Evolutionary conservation across 2,113 vertebrate species (phyloP), one percentile per base, ranked within the genome.

Genomic region (Vulpes vulpes): DNA sequence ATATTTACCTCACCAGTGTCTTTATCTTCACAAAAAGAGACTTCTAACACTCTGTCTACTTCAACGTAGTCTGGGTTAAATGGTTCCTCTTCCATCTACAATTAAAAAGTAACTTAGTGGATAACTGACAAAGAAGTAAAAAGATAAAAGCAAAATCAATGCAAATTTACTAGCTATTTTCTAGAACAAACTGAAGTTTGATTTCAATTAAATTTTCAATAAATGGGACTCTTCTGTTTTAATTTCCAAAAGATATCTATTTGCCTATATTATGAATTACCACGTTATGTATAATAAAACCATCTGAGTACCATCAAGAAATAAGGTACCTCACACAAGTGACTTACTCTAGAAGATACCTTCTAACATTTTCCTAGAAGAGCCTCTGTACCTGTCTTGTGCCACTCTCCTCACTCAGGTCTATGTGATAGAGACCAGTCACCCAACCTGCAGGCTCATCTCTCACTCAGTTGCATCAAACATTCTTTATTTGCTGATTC

Each of bases 11-110:
- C 99, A 93, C 99, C 99, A 89, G 99, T 99, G 98, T 99, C 99
- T 97, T 99, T 99, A 98, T 99, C 99, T 98, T 99, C 99, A 99
- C 99, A 99, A 98, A 99, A 99, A 19, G 99, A 99, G 84, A 99
- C 99, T 98, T 99, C 99, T 95, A 99, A 99, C 27, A 99, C 99
- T 98, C 99, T 98, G 98, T 99, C 99, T 97, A 99, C 99, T 98
- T 99, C 99, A 96, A 99, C 99, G 65, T 99, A 99, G 99, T 99
- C 99, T 59, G 99, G 99, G 98, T 99, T 99, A 98, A 99, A 99
- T 95, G 99, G 99, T 59, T 99, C 99, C 98, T 99, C 99, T 96
- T 99, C 99, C 99, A 99, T 99, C 99, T 99, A 98, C 93, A 98
- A 98, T 92, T 62, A 74, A 98, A 98, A 93, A 93, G 86, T 94